A percentile compares a stretch with the other conserved stretches of the same genome.
These are phyloP conservation scores for Metalampra italica DNA, from an alignment of 2,888 invertebrate genomes.

Conservation along the genomic window DNA sequence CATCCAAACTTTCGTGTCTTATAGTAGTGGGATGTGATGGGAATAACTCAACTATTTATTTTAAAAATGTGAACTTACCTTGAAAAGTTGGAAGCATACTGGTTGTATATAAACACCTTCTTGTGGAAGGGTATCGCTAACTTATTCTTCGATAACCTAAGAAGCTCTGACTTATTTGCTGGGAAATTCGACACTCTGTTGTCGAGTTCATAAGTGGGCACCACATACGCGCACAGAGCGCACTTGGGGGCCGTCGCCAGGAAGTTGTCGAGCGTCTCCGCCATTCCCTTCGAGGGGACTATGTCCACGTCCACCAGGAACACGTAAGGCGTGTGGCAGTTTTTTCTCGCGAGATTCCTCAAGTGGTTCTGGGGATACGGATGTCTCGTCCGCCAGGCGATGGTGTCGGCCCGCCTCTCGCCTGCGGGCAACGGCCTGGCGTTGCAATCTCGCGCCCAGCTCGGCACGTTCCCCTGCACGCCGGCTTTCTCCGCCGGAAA, in stretches of 20 bases:
- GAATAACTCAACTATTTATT: no score
- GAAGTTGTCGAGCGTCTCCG: conserved; percentile 84
- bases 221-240: conserved; percentile 88
- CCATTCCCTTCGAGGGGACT: conserved; percentile 87
- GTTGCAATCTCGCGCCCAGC: conserved; percentile 80
- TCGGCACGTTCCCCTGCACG: conserved; percentile 81
- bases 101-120: conserved; percentile 94
- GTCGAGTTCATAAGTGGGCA: conserved; percentile 94
- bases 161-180: conserved; percentile 86
- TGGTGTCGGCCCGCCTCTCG: conserved; percentile 79
- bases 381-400: conserved; percentile 85
- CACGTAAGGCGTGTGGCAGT: conserved; percentile 88
- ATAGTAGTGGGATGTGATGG: no score
- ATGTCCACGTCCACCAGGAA: conserved; percentile 94
- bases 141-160: conserved; percentile 86
- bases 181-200: conserved; percentile 86
- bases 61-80: conserved; percentile 81
- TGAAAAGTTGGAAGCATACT: conserved; percentile 93
- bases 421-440: conserved; percentile 83
- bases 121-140: conserved; percentile 93
- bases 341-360: conserved; percentile 90
- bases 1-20: no score
- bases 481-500: conserved; percentile 80
- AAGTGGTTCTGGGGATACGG: conserved; percentile 94
- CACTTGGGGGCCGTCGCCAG: conserved; percentile 78